Evolutionary conservation across 1,140 invertebrate genomes (phyloP), one percentile per base, ranked within the genome.

Genomic region (Drosophila nasuta): DNA sequence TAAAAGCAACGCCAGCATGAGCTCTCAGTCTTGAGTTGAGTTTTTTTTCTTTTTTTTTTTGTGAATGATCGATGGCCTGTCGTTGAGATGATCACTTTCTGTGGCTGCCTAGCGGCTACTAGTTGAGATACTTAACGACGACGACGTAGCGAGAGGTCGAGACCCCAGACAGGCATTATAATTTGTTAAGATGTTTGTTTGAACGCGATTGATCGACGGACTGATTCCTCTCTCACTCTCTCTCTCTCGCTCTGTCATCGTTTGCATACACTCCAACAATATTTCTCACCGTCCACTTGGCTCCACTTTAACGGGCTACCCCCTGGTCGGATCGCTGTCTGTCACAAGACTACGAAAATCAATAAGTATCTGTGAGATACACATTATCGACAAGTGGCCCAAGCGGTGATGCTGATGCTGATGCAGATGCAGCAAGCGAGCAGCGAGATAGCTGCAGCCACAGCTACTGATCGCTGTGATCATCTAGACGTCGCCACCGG

Each of bases 51-150:
- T 38, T 10, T 11, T 38, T 38, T 38, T 38, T 38, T 33, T 68
- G 68, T 64, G 80, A 77, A 91, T 91, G 89, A 91, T 91, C 89
- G 89, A 91, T 91, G 88, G 79, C 79, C 79, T 82, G 79, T 89
- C 79, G 85, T 76, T 80, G 89, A 91, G 82, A 85, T 91, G 89
- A 91, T 82, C 78, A 82, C 89, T 89, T 89, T 79, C 60, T 65
- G 76, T 86, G 83, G 87, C 86, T 90, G 86, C 87, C 86, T 89
- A 89, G 85, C 85, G 86, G 86, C 85, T 89, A 89, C 85, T 89
- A 89, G 85, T 89, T 89, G 85, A 89, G 85, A 89, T 89, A 89
- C 85, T 89, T 89, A 89, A 81, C 80, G 80, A 63, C 48, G 48
- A 52, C 43, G 25, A 46, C 41, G 43, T 25, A 35, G 7, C 49